Conservation (phyloP, 2,113 vertebrate species). For the Scortum barcoo region DNA sequence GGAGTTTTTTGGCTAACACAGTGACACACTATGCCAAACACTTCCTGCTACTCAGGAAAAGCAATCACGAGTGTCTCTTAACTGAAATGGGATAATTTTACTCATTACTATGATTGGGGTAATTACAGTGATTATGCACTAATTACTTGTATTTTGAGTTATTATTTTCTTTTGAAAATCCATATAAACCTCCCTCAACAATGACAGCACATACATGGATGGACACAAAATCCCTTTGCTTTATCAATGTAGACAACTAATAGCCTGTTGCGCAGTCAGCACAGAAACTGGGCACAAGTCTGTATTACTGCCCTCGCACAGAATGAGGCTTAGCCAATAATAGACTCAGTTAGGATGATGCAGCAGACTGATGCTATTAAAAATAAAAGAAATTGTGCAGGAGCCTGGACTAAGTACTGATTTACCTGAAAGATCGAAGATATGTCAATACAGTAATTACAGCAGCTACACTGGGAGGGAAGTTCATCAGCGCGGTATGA, state of each 20-base stretch:
- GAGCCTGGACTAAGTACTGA: neutral
- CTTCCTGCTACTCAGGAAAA: conserved; percentile 20
- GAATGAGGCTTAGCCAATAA: conserved; percentile 45
- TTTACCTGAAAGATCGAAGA: neutral
- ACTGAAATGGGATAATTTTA: conserved; percentile 15
- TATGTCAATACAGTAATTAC: neutral
- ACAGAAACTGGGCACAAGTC: conserved; percentile 22
- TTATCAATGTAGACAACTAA: conserved; percentile 19
- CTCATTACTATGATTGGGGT: conserved; percentile 9
- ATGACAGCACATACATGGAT: neutral
- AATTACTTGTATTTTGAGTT: conserved; percentile 1
- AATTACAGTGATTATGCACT: conserved; percentile 16
- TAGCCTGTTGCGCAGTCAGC: conserved; percentile 45
- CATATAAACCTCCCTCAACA: neutral
- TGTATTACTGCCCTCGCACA: conserved; percentile 39
- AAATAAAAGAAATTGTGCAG: conserved; percentile 14
- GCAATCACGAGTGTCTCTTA: conserved; percentile 5
- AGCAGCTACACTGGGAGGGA: neutral
- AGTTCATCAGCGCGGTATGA: neutral
- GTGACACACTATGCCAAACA: neutral
- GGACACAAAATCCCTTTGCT: neutral
- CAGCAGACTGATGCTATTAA: conserved; percentile 36
- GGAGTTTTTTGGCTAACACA: neutral
- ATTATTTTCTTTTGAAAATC: neutral
- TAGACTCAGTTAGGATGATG: conserved; percentile 31